phyloP scores from a whole-genome alignment of 2,113 vertebrate genomes.

The Meleagris gallopavo region DNA sequence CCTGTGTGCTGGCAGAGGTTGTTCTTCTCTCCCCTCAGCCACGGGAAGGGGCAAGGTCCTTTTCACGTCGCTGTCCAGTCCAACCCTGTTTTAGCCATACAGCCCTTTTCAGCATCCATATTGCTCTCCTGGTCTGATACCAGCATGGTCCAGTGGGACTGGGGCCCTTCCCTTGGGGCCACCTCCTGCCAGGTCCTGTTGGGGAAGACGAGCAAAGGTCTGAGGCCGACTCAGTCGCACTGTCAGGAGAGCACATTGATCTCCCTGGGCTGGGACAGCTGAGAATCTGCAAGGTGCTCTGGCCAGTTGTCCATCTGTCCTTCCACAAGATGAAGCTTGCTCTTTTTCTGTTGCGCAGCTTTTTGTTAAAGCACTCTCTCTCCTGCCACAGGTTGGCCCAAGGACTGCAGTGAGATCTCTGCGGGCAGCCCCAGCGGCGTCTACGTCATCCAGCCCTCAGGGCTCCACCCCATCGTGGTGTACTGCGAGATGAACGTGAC shows the following conservation, averaged over 20 bases:
- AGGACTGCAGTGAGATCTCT: not conserved
- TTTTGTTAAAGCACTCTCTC: not conserved
- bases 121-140: not conserved
- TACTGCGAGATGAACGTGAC: not conserved
- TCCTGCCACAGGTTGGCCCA: not conserved
- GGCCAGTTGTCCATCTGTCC: not conserved
- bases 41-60: not conserved
- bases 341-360: not conserved
- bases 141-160: not conserved
- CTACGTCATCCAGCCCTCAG: slow-evolving; percentile 37
- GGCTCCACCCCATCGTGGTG: slow-evolving; percentile 21
- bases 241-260: not conserved
- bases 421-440: not conserved
- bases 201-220: not conserved
- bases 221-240: not conserved
- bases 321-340: not conserved
- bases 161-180: not conserved
- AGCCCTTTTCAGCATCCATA: not conserved
- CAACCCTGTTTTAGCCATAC: not conserved
- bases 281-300: not conserved
- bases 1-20: not conserved
- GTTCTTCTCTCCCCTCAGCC: not conserved
- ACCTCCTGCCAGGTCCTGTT: not conserved
- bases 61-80: not conserved
- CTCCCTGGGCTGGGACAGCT: not conserved